phyloP scores from a whole-genome alignment of 1,140 invertebrate genomes.

The Latrodectus geometricus region DNA sequence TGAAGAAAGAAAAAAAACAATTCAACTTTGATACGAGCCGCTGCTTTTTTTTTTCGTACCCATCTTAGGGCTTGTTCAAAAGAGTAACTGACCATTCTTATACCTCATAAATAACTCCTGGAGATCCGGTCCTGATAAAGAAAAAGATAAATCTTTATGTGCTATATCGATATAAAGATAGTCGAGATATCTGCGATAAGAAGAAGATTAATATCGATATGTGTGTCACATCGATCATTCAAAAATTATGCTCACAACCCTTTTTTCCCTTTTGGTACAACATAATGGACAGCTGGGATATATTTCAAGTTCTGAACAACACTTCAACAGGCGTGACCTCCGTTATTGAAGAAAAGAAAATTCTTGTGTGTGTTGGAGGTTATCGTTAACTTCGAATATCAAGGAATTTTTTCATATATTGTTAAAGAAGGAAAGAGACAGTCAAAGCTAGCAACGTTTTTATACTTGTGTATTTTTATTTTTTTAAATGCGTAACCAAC shows the following conservation, averaged over 20 bases:
- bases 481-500: no score
- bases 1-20: background rate
- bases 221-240: slow-evolving; percentile 16
- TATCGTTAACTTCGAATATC: no score
- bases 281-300: background rate
- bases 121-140: background rate
- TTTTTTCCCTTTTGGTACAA: background rate
- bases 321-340: background rate
- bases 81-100: background rate
- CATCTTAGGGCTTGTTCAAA: background rate
- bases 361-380: no score
- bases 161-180: slow-evolving; percentile 19
- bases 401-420: no score
- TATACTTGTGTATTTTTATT: no score
- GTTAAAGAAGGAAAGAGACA: no score
- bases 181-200: slow-evolving; percentile 23
- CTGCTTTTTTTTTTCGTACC: background rate
- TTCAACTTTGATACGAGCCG: background rate
- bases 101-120: slow-evolving; percentile 7
- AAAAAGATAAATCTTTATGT: background rate
- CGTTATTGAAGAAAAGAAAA: no score
- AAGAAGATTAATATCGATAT: slow-evolving; percentile 12
- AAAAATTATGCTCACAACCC: slow-evolving; percentile 4
- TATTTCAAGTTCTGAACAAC: slow-evolving; percentile 2
- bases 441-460: no score